Conservation (phyloP, 2,888 invertebrate genomes). For the Chymomyza fuscimana region DNA sequence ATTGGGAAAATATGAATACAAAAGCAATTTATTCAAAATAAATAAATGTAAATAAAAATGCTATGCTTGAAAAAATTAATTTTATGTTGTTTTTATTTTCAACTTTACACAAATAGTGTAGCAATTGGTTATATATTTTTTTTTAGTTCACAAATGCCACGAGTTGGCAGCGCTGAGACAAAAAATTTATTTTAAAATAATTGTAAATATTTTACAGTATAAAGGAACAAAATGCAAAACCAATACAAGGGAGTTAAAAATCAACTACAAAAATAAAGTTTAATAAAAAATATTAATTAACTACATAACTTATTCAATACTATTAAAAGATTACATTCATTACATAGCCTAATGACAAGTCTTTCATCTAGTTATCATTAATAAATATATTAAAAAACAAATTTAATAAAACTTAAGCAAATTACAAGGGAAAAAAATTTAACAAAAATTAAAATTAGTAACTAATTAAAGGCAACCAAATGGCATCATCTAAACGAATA, state of each 20-base stretch:
- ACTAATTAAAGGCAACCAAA: constrained; percentile 21
- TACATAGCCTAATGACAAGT: constrained; percentile 50
- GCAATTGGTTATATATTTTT: neutral
- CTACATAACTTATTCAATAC: constrained; percentile 55
- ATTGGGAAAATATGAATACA: constrained; percentile 57
- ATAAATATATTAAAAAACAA: constrained; percentile 43
- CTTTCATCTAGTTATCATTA: constrained; percentile 45
- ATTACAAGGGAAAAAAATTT: constrained; percentile 61
- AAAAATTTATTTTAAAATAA: constrained; percentile 31
- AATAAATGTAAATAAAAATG: constrained; percentile 53
- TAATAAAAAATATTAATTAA: constrained; percentile 28
- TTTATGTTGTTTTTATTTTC: constrained; percentile 47
- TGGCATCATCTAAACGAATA: constrained; percentile 23
- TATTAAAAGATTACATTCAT: constrained; percentile 42
- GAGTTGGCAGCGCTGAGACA: constrained; percentile 36
- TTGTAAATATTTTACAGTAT: constrained; percentile 71
- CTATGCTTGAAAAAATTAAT: constrained; percentile 49
- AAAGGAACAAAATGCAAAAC: constrained; percentile 79
- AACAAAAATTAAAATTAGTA: constrained; percentile 11
- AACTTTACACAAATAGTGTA: neutral
- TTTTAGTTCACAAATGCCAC: constrained; percentile 25
- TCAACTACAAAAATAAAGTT: constrained; percentile 71
- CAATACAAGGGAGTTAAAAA: constrained; percentile 79
- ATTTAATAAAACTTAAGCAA: constrained; percentile 59
- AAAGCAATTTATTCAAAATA: constrained; percentile 55